A percentile compares a stretch with the other conserved stretches of the same genome.
phyloP scores from a whole-genome alignment of 2,888 invertebrate species.

The Thymelicus lineola region DNA sequence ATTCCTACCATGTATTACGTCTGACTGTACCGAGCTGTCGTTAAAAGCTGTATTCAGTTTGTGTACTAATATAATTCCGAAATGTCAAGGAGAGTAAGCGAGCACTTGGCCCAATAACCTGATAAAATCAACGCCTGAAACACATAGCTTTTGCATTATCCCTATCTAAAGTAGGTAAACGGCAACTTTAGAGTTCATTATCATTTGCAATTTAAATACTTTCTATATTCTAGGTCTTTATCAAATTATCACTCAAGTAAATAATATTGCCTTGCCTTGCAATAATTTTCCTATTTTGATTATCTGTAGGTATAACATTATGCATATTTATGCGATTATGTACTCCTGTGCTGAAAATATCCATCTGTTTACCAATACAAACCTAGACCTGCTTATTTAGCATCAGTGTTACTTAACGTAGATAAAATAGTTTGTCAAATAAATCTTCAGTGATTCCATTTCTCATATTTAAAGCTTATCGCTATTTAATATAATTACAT shows the following conservation, averaged over 20 bases:
- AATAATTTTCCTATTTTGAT: not conserved
- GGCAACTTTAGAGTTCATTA: slow-evolving; percentile 49
- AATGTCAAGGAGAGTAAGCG: slow-evolving; percentile 49
- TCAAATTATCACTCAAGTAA: not conserved
- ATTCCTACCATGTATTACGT: not conserved
- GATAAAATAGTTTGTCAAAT: not conserved
- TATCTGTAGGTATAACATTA: not conserved
- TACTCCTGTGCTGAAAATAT: no score
- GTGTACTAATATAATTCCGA: slow-evolving; percentile 41
- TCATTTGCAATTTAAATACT: not conserved
- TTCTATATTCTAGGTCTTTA: not conserved
- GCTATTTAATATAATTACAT: not conserved
- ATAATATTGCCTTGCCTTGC: no score
- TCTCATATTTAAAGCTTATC: not conserved
- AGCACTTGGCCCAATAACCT: slow-evolving; percentile 61
- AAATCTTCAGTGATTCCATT: not conserved
- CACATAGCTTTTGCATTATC: slow-evolving; percentile 51
- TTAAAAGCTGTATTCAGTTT: slow-evolving; percentile 13
- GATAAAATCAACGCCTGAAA: slow-evolving; percentile 57
- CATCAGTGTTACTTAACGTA: not conserved
- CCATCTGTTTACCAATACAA: no score
- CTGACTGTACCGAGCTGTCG: slow-evolving; percentile 7
- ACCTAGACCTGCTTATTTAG: no score
- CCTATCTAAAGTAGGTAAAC: slow-evolving; percentile 48
- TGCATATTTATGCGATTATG: no score